phyloP scores from a whole-genome alignment of 2,113 vertebrate species.

The Pollimyrus isidori region DNA sequence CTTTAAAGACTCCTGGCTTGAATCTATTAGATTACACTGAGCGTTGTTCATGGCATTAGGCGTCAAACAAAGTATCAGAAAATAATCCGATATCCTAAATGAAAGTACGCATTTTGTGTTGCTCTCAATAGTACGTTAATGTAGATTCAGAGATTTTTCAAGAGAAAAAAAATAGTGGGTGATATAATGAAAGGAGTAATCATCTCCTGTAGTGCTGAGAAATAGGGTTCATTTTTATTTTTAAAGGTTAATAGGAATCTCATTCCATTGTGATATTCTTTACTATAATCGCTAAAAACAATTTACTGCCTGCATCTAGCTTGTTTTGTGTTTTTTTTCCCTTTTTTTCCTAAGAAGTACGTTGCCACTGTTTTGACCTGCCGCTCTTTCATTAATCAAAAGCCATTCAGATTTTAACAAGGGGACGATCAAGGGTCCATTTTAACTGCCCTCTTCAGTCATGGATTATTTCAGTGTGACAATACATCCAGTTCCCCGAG shows the following conservation, averaged over 20 bases:
- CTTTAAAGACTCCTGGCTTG: constrained; percentile 35
- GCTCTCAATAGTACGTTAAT: constrained; percentile 27
- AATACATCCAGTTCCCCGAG: not conserved
- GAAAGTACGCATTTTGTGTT: constrained; percentile 45
- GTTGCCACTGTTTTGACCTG: not conserved
- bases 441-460: not conserved
- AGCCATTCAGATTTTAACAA: constrained; percentile 19
- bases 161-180: not conserved
- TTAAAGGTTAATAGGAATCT: constrained; percentile 4
- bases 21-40: constrained; percentile 43
- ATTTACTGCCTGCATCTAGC: not conserved
- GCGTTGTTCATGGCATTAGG: constrained; percentile 37
- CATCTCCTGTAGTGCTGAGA: not conserved
- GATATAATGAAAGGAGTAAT: not conserved
- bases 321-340: not conserved
- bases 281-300: constrained; percentile 1
- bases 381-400: constrained; percentile 11
- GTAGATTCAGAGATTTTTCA: constrained; percentile 25
- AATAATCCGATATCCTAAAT: constrained; percentile 54
- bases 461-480: not conserved
- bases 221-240: not conserved
- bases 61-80: constrained; percentile 43
- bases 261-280: not conserved
- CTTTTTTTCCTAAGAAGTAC: not conserved
- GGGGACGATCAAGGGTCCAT: not conserved